These are phyloP conservation scores for Stenodera caucasica DNA, from an alignment of 2,888 invertebrate species.

Conservation along the genomic window DNA sequence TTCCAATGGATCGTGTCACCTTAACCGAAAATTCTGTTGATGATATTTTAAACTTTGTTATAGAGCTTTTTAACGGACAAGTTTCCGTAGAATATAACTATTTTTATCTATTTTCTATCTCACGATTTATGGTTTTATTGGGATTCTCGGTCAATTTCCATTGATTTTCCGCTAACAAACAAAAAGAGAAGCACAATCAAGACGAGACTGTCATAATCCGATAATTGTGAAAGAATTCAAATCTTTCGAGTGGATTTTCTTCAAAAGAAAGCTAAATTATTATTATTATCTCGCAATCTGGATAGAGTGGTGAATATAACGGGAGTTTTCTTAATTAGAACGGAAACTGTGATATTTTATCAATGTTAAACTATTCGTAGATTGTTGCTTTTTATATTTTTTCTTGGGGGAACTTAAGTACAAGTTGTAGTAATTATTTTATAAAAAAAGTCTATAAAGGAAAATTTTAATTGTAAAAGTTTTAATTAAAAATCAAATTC, in stretches of 20 bases:
- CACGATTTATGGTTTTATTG: slow-evolving; percentile 8
- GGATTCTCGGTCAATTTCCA: slow-evolving; percentile 7
- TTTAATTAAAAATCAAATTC: slow-evolving; percentile 8
- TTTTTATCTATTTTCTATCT: slow-evolving; percentile 13
- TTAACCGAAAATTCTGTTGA: slow-evolving; percentile 10
- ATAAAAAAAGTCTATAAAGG: neutral
- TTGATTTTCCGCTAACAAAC: neutral
- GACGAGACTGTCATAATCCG: neutral
- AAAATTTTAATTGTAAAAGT: neutral
- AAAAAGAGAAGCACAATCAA: neutral
- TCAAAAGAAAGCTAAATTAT: no score
- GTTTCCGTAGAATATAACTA: slow-evolving; percentile 17
- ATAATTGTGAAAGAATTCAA: no score
- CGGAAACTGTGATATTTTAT: neutral
- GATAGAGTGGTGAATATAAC: no score
- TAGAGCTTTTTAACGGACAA: neutral
- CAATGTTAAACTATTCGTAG: neutral
- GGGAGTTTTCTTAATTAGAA: neutral
- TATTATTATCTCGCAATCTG: no score
- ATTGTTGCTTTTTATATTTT: neutral
- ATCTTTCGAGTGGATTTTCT: no score
- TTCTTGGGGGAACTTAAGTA: neutral
- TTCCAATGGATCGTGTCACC: slow-evolving; percentile 13
- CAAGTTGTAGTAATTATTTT: neutral
- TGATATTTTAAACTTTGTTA: slow-evolving; percentile 26